phyloP scores from a whole-genome alignment of 2,888 invertebrate species.

The Tridacna gigas region DNA sequence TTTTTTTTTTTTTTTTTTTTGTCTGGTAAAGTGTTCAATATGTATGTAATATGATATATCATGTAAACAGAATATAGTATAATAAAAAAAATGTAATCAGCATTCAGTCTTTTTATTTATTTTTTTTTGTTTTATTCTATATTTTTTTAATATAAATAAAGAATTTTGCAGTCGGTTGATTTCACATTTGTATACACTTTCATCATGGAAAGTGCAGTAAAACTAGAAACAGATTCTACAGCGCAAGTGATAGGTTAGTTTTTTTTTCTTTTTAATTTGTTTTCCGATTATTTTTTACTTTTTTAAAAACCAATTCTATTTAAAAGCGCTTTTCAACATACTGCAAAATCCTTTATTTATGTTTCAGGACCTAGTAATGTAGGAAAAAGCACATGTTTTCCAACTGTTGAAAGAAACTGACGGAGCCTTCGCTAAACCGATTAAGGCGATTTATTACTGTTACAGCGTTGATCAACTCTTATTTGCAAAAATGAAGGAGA shows the following conservation, averaged over 20 bases:
- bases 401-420: conserved; percentile 47
- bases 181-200: conserved; percentile 8
- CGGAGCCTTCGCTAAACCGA: conserved; percentile 43
- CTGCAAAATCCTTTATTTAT: background rate
- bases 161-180: background rate
- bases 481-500: conserved; percentile 51
- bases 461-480: conserved; percentile 62
- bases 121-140: background rate
- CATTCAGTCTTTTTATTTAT: background rate
- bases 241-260: conserved; percentile 49
- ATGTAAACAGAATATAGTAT: background rate
- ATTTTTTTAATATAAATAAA: conserved; percentile 4
- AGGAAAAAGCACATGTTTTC: conserved; percentile 50
- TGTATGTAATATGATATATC: background rate
- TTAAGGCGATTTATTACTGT: conserved; percentile 48
- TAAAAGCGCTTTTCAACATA: background rate
- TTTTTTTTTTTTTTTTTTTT: too few species aligned
- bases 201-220: conserved; percentile 45
- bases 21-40: too few species aligned
- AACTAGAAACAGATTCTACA: conserved; percentile 37
- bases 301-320: conserved; percentile 1
- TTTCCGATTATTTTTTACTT: background rate
- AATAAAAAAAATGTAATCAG: background rate
- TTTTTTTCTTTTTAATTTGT: background rate
- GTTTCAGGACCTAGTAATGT: conserved; percentile 46